phyloP scores from a whole-genome alignment of 2,113 vertebrate species.

The Rhinogobius similis region DNA sequence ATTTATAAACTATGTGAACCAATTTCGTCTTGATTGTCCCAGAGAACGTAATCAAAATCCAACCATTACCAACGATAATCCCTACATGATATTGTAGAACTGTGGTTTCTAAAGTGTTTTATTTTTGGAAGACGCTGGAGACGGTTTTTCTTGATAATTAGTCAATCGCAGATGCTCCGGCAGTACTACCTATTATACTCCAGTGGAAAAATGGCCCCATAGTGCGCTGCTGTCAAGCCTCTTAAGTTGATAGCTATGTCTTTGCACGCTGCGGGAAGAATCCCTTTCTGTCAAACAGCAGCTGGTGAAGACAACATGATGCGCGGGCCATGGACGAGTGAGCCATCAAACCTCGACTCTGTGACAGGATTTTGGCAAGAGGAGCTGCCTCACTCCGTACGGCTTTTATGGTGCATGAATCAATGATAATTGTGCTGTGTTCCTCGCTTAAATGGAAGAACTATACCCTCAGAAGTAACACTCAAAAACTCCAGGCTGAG shows the following conservation, averaged over 20 bases:
- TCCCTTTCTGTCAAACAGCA: conserved; percentile 71
- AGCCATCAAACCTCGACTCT: conserved; percentile 68
- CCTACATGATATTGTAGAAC: conserved; percentile 10
- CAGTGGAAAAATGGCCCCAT: conserved; percentile 48
- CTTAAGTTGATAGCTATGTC: conserved; percentile 69
- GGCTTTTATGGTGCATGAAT: conserved; percentile 60
- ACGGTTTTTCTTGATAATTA: conserved; percentile 29
- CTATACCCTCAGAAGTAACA: conserved; percentile 46
- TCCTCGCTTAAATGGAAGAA: conserved; percentile 51
- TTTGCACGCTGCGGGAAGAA: conserved; percentile 60
- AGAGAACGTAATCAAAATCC: background rate
- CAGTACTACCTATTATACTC: conserved; percentile 55
- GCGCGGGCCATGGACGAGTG: conserved; percentile 69
- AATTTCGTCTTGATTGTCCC: background rate
- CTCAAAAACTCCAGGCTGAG: conserved; percentile 34
- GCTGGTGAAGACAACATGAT: conserved; percentile 72
- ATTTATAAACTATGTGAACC: background rate
- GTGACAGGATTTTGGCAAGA: conserved; percentile 72
- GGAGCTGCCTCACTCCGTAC: conserved; percentile 51
- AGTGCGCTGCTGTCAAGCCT: conserved; percentile 60
- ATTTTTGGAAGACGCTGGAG: conserved; percentile 28
- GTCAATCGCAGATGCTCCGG: conserved; percentile 52
- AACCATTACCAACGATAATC: background rate
- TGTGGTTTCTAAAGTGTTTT: background rate
- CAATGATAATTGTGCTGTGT: conserved; percentile 62